These are phyloP conservation scores for Agelas oroides DNA, from an alignment of 37 sponge, comb jelly and placozoan species.

Conservation along the genomic window DNA sequence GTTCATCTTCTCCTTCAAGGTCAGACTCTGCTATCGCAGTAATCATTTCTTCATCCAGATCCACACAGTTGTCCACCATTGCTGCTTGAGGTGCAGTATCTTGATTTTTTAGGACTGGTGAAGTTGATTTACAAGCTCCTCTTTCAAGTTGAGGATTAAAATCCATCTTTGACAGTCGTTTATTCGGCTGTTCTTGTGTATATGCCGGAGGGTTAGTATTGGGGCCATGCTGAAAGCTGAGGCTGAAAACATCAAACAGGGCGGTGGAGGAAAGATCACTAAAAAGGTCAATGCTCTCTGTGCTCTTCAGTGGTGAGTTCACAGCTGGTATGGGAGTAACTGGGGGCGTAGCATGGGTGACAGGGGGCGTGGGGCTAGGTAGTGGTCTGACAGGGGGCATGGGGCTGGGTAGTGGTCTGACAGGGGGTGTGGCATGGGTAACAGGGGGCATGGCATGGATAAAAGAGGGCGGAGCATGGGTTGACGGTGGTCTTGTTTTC, in stretches of 20 bases:
- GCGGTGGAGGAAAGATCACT: conserved; percentile 27
- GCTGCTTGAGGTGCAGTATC: neutral
- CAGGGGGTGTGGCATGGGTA: neutral
- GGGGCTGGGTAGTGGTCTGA: neutral
- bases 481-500: neutral
- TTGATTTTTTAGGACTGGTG: neutral
- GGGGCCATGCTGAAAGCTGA: too few relatives aligned
- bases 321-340: neutral
- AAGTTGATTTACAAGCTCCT: neutral
- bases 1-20: conserved; percentile 21
- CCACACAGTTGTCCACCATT: neutral
- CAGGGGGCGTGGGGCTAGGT: neutral
- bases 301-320: neutral
- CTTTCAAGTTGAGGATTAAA: neutral
- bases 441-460: neutral
- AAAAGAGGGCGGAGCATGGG: too few relatives aligned
- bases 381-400: neutral
- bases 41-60: neutral
- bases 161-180: neutral
- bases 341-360: neutral
- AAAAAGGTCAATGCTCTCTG: conserved; percentile 37
- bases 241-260: conserved; percentile 26
- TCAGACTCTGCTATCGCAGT: conserved; percentile 48
- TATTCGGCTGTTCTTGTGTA: neutral
- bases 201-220: too few relatives aligned